Conservation (phyloP, 2,888 invertebrate genomes). For the Horisme vitalbata region DNA sequence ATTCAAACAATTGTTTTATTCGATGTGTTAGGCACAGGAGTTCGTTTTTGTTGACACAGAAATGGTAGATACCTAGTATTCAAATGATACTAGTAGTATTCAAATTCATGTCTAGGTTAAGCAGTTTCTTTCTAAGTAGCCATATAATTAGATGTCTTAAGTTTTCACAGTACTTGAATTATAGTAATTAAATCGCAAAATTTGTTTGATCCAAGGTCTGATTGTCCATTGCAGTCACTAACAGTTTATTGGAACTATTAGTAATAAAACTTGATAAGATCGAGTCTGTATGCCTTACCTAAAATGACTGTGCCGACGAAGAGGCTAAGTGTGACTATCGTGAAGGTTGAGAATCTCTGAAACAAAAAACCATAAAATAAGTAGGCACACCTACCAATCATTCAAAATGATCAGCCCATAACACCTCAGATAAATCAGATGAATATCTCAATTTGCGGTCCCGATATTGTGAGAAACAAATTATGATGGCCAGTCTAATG, state of each 20-base stretch:
- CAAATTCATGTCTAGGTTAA: slow-evolving; percentile 27
- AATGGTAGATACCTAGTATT: too few species aligned
- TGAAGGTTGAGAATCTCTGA: slow-evolving; percentile 96
- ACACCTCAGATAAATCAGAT: slow-evolving; percentile 10
- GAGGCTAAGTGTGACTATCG: slow-evolving; percentile 94
- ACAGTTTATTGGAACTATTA: slow-evolving; percentile 30
- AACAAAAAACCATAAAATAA: slow-evolving; percentile 50
- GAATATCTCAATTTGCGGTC: slow-evolving; percentile 21
- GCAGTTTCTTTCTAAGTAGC: slow-evolving; percentile 25
- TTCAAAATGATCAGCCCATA: slow-evolving; percentile 6
- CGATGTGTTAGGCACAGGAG: too few species aligned
- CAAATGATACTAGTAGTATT: slow-evolving; percentile 11
- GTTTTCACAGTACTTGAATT: slow-evolving; percentile 44
- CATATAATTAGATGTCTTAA: slow-evolving; percentile 43
- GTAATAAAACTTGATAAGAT: slow-evolving; percentile 5
- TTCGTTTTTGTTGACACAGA: too few species aligned
- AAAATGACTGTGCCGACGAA: slow-evolving; percentile 96
- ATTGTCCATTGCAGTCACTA: slow-evolving; percentile 33
- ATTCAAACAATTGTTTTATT: too few species aligned
- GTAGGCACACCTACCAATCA: background rate
- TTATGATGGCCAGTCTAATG: slow-evolving; percentile 20
- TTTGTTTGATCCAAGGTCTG: slow-evolving; percentile 37
- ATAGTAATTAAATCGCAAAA: slow-evolving; percentile 44
- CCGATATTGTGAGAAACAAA: slow-evolving; percentile 18
- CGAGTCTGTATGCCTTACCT: slow-evolving; percentile 84